Evolutionary conservation across 2,888 invertebrate genomes (phyloP), one percentile per base, ranked within the genome.

Genomic region (Ptychoptera contaminata): DNA sequence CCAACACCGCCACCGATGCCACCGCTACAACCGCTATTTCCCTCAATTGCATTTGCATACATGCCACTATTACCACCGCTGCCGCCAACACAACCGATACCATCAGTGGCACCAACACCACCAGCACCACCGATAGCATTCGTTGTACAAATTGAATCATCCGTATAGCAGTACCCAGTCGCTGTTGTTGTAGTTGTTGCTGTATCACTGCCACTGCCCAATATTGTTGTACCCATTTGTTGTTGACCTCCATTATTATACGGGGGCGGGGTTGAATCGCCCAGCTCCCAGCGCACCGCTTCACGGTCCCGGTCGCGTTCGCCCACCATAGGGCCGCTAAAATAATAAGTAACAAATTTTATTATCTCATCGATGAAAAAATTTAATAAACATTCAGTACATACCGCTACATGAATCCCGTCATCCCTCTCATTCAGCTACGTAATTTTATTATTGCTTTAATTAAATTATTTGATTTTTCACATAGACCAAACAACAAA

Each of bases 181-280:
- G 56, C 36, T 53, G 54, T 45, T 55, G 54, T 37, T 42, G 42
- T 47, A 58, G 58, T 51, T 59, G 59, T 54, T 61, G 60, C 59
- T 64, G 64, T 59, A 60, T 53, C 58, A 58, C 60, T 61, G 60
- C 60, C 58, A 60, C 60, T 63, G 59, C 61, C 59, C 61, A 58
- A 57, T 60, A 63, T 56, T 63, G 56, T 23, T 63, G 61, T 58
- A 54, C 63, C 63, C 56, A 63, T 63, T 63, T 63, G 64, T 60
- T 63, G 64, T 60, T 58, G 58, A 59, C 57, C 64, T 62, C 64
- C 65, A 65, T 65, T 64, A 60, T 63, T 65, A 55, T 56, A 61
- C 59, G 67, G 67, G 63, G 67, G 67, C 61, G 70, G 68, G 68
- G 69, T 64, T 59, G 61, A 56, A 58, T 63, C 65, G 61, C 65